Evolutionary conservation across 2,797 vertebrate genomes (phyloP), one percentile per base, ranked within the genome.

Genomic region (Novumbra hubbsi): DNA sequence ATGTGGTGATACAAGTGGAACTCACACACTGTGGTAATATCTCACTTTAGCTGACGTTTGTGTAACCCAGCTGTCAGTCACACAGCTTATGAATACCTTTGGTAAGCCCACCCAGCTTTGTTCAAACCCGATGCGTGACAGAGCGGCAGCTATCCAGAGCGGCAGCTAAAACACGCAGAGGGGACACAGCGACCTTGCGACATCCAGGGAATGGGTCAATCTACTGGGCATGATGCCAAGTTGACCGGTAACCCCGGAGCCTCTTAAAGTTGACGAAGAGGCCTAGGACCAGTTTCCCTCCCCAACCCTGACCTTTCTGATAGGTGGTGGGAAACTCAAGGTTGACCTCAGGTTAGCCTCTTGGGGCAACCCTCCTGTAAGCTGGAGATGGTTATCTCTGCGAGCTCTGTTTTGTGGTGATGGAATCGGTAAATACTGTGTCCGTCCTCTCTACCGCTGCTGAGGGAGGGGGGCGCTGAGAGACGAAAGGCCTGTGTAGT

Each of bases 31-130:
- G 70, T 74, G 81, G 75, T 83, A 65, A n/a, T 73, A 74, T 77
- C 71, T 72, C 66, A 55, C 72, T 86, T 84, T 75, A 74, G 68
- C 74, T 45, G 52, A 19, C 66, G 85, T 87, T 88, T 89, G 85
- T 90, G 88, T 88, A 78, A 87, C 75, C 68, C 71, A 1, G 41
- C 81, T 74, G 81, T 83, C 88, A 82, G 76, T 85, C 79, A 81
- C 27, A 34, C 15, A 0, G 69, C 57, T 66, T 77, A 76, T 63
- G 68, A 68, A 80, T 81, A 19, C 55, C 63, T 19, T 41, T 34
- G 68, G 88, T 78, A 68, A 50, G 73, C 73, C 74, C 80, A 81
- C 85, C 84, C 73, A 89, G 88, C 89, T 92, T 90, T 86, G 86
- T 89, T 90, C 85, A 79, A 73, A 71, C 63, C 76, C 81, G 83